Percentiles rank a stretch among this genome's conserved stretches.
Conservation (phyloP, 2,888 invertebrate species). For the Calephelis perditalis region DNA sequence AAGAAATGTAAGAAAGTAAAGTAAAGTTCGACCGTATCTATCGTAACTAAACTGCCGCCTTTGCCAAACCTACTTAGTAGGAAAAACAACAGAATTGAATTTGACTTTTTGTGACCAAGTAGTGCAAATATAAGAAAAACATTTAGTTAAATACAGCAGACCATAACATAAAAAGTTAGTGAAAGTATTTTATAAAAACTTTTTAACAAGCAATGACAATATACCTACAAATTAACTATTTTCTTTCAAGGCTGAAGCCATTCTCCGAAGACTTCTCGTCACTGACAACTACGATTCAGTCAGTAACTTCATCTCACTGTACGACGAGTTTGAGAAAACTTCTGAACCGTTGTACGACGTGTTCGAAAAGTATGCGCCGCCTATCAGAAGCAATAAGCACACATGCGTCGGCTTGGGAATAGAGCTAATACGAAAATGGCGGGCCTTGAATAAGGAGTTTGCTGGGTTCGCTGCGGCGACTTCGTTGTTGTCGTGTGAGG, state of each 20-base stretch:
- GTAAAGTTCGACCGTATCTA: too few relatives aligned
- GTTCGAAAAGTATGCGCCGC: conserved; percentile 87
- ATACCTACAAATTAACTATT: too few relatives aligned
- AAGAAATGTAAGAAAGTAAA: too few relatives aligned
- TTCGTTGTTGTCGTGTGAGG: conserved; percentile 90
- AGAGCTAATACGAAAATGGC: conserved; percentile 84
- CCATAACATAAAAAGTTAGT: too few relatives aligned
- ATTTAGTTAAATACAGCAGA: too few relatives aligned
- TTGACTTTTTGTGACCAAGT: too few relatives aligned
- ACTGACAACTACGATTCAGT: conserved; percentile 94
- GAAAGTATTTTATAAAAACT: too few relatives aligned
- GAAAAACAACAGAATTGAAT: too few relatives aligned
- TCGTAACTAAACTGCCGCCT: too few relatives aligned
- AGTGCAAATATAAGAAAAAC: too few relatives aligned
- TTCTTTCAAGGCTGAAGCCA: conserved; percentile 80
- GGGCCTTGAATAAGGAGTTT: conserved; percentile 76
- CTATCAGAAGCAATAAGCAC: conserved; percentile 86
- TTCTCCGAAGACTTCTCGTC: conserved; percentile 87
- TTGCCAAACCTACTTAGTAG: too few relatives aligned
- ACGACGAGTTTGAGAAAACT: conserved; percentile 80
- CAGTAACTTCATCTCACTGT: conserved; percentile 86
- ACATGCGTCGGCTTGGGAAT: conserved; percentile 93
- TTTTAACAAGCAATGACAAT: too few relatives aligned
- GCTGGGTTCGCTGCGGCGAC: conserved; percentile 81
- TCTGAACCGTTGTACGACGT: conserved; percentile 81